Evolutionary conservation across 2,888 invertebrate genomes (phyloP).

Genomic region (Oscheius onirici): DNA sequence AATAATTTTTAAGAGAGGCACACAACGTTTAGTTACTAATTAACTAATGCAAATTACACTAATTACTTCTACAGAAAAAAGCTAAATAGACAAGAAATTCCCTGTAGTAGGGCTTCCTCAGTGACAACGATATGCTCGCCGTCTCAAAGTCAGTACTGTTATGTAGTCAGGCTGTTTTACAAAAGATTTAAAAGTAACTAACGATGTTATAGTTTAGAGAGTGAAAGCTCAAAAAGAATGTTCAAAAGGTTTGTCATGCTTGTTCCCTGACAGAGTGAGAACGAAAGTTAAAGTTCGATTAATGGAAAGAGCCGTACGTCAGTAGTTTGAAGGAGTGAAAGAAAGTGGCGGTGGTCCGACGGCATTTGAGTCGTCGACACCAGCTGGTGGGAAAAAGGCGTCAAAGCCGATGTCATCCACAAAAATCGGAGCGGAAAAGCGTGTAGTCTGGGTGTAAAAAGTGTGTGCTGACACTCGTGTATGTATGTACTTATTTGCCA

Average conservation of each 20-base stretch:
- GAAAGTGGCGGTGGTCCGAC: too few species aligned
- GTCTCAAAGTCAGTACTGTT: too few species aligned
- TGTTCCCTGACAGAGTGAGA: background rate
- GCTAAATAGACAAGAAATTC: too few species aligned
- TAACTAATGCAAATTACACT: too few species aligned
- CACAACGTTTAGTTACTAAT: too few species aligned
- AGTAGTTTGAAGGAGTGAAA: background rate
- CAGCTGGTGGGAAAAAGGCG: conserved; percentile 25
- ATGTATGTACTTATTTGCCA: too few species aligned
- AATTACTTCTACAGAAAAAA: too few species aligned
- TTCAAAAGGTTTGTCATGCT: background rate
- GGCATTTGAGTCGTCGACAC: background rate
- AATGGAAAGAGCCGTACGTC: background rate
- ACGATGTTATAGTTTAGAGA: background rate
- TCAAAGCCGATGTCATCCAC: conserved; percentile 19
- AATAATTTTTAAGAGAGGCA: too few species aligned
- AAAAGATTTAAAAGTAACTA: too few species aligned
- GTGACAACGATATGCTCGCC: too few species aligned
- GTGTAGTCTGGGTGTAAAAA: conserved; percentile 29
- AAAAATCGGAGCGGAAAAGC: conserved; percentile 26
- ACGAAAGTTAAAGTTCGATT: background rate
- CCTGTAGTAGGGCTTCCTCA: too few species aligned
- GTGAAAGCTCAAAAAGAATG: background rate
- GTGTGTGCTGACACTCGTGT: conserved; percentile 25
- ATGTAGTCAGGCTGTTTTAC: too few species aligned